Percentiles rank a stretch among this genome's conserved stretches.
These are phyloP conservation scores for Pinna nobilis DNA, from an alignment of 1,140 invertebrate species.

Conservation along the genomic window DNA sequence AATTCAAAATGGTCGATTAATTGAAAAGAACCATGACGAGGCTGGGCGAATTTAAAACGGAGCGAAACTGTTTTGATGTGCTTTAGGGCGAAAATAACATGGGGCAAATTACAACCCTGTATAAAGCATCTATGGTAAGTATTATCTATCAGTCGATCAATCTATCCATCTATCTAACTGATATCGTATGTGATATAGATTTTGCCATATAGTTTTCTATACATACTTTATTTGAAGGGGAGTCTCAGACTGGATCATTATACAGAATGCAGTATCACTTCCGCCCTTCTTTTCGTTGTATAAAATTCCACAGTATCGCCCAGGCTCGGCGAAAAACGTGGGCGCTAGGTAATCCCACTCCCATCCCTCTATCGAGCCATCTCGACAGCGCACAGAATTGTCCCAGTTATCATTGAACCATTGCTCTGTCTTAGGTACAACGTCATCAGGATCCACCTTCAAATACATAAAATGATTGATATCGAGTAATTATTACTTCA, in stretches of 20 bases:
- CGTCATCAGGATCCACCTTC: conserved; percentile 10
- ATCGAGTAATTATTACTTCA: too few species aligned
- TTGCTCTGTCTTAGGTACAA: background rate
- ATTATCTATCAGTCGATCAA: too few species aligned
- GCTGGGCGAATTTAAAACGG: too few species aligned
- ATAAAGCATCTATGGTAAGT: too few species aligned
- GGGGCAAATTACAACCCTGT: too few species aligned
- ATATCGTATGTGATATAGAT: too few species aligned
- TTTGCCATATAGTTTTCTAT: too few species aligned
- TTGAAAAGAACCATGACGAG: too few species aligned
- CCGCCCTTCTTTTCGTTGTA: conserved; percentile 11
- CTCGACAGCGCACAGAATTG: conserved; percentile 25
- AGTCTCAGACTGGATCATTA: conserved; percentile 3
- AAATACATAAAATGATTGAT: background rate
- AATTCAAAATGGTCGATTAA: too few species aligned
- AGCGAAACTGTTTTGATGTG: too few species aligned
- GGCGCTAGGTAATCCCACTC: conserved; percentile 33
- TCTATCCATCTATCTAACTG: too few species aligned
- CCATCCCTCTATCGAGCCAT: conserved; percentile 37
- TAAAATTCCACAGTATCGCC: conserved; percentile 21
- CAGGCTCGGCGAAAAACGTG: conserved; percentile 7
- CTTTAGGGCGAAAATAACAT: too few species aligned
- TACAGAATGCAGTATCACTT: conserved; percentile 8
- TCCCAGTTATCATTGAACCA: conserved; percentile 22
- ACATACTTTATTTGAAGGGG: conserved; percentile 11